A percentile compares a stretch with the other conserved stretches of the same genome.
phyloP scores from a whole-genome alignment of 2,797 vertebrate species.

The Macropodus opercularis region DNA sequence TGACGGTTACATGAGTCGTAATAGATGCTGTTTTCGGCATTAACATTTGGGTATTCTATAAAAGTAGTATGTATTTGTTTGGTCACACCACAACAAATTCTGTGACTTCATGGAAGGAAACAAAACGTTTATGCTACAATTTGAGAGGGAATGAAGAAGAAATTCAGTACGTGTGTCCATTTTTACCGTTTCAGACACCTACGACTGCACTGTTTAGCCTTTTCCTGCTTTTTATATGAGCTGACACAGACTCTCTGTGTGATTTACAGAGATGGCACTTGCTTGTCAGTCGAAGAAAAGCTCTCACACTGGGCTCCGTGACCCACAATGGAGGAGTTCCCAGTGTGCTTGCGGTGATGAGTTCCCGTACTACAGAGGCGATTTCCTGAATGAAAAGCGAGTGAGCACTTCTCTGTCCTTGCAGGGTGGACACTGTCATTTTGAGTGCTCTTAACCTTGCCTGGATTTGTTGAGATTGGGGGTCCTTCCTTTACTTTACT shows the following conservation, averaged over 20 bases:
- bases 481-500: slow-evolving; percentile 48
- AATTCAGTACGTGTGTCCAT: too few relatives aligned
- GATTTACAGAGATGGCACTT: slow-evolving; percentile 41
- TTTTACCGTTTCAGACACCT: too few relatives aligned
- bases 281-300: slow-evolving; percentile 41
- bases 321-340: slow-evolving; percentile 60
- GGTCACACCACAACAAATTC: too few relatives aligned
- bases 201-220: slow-evolving; percentile 4
- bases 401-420: slow-evolving; percentile 62
- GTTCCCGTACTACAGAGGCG: slow-evolving; percentile 58
- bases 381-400: slow-evolving; percentile 56
- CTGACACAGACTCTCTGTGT: slow-evolving; percentile 39
- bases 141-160: too few relatives aligned
- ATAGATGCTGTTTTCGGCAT: too few relatives aligned
- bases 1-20: not conserved
- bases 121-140: too few relatives aligned
- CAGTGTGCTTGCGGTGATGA: slow-evolving; percentile 53
- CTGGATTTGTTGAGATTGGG: slow-evolving; percentile 61
- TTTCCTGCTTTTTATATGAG: slow-evolving; percentile 32
- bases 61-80: too few relatives aligned
- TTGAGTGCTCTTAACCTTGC: slow-evolving; percentile 72
- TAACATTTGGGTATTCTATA: too few relatives aligned
- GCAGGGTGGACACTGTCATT: slow-evolving; percentile 62
- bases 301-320: slow-evolving; percentile 57
- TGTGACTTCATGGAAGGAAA: too few relatives aligned